Percentiles rank a stretch among this genome's conserved stretches.
Conservation (phyloP, 1,140 invertebrate species). For the Hormaphis cornu region DNA sequence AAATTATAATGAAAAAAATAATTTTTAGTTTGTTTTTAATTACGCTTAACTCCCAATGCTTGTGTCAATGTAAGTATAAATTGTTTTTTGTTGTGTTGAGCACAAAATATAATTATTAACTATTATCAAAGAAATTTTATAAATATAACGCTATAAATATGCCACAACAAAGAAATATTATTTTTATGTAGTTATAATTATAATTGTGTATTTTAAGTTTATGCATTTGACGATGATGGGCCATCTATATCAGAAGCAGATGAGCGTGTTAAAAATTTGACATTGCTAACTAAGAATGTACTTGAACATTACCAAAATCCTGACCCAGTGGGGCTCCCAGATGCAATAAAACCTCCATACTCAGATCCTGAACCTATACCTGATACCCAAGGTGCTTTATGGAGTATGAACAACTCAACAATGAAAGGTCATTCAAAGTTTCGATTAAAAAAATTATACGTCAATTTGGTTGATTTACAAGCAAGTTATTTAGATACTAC, state of each 20-base stretch:
- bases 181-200: neutral
- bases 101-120: neutral
- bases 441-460: slow-evolving; percentile 55
- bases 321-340: slow-evolving; percentile 66
- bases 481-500: slow-evolving; percentile 40
- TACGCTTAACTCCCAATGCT: neutral
- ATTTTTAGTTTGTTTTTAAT: neutral
- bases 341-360: slow-evolving; percentile 49
- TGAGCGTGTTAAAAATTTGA: slow-evolving; percentile 25
- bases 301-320: slow-evolving; percentile 67
- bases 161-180: no score
- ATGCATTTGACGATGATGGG: slow-evolving; percentile 22
- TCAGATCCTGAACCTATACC: slow-evolving; percentile 71
- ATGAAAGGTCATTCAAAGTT: slow-evolving; percentile 69
- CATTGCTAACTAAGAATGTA: slow-evolving; percentile 47
- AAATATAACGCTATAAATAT: no score
- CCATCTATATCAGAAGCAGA: neutral
- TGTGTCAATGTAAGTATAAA: slow-evolving; percentile 16
- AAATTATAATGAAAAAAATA: neutral
- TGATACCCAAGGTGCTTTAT: slow-evolving; percentile 60
- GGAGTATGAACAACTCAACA: slow-evolving; percentile 60
- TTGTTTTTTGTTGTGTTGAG: neutral
- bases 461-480: slow-evolving; percentile 57
- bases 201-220: neutral
- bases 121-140: no score